A percentile compares a stretch with the other conserved stretches of the same genome.
Evolutionary conservation across 2,797 vertebrate genomes (phyloP).

Genomic region (Acanthornis magna): DNA sequence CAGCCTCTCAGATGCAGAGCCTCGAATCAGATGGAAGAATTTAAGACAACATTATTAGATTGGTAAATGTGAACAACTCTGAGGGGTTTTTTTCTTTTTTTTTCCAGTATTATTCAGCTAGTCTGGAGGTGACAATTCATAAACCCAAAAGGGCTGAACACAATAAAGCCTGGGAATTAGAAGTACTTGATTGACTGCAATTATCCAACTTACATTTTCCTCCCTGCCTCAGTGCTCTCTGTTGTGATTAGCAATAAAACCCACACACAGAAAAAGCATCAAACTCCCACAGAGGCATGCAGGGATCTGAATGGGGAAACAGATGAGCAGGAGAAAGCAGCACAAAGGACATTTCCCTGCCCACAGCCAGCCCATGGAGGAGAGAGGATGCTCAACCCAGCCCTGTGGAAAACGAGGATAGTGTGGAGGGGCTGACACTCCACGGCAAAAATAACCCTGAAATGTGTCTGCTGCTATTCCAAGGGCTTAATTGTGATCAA

Average conservation of each 20-base stretch:
- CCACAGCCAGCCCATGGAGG: not conserved
- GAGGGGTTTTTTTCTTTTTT: accelerated
- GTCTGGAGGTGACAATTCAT: not conserved
- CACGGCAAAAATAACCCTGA: not conserved
- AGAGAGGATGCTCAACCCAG: not conserved
- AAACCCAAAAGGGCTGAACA: not conserved
- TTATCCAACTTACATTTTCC: not conserved
- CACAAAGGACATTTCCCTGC: not conserved
- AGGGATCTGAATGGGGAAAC: not conserved
- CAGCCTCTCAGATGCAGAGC: not conserved
- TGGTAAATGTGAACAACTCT: not conserved
- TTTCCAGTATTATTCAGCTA: not conserved
- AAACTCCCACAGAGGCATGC: not conserved
- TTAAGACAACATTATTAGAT: not conserved
- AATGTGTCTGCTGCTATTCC: not conserved
- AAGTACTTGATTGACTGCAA: not conserved
- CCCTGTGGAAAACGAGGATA: not conserved
- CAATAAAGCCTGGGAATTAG: not conserved
- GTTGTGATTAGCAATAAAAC: constrained; percentile 21
- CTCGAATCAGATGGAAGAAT: not conserved
- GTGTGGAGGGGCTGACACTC: not conserved
- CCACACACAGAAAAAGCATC: not conserved
- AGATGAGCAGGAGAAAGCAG: not conserved
- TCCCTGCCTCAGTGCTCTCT: not conserved
- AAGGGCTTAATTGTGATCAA: not conserved